Evolutionary conservation across 1,140 invertebrate species (phyloP), one percentile per base, ranked within the genome.

Genomic region (Drosophila chauvacae): DNA sequence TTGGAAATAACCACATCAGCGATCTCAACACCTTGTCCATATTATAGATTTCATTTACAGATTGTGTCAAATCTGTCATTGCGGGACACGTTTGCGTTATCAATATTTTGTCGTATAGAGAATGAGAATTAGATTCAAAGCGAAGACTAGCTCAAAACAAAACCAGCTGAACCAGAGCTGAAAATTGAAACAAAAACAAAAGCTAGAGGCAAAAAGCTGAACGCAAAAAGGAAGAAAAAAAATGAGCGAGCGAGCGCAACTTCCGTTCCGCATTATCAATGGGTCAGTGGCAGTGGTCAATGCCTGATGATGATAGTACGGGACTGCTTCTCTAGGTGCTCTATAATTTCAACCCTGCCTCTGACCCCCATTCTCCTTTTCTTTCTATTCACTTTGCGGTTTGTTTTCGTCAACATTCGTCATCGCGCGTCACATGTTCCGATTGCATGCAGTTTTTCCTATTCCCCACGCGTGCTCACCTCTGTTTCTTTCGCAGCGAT

Each of bases 251-350:
- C 42, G 42, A 45, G 51, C 62, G 56, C 47, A 76, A 76, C 83
- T 86, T 86, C 83, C 83, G 83, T 60, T 86, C 42, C 70, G 83
- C 79, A 81, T 85, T 85, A 85, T 83, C 81, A 83, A 77, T 86
- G 63, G 83, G 82, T 86, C 82, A 84, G 75, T 78, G 58, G 74
- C 75, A 78, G 74, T 78, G 74, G 74, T 78, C 75, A 78, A 70
- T 70, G 64, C 44, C 45, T 77, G 73, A 13, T 71, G 33, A 20
- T 44, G 51, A 20, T 23, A 26, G 39, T 57, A 23, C 30, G 28
- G 20, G 39, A 16, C 26, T 47, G 35, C 35, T 37, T 13, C 35
- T 37, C 35, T 37, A 56, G 63, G 65, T 58, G 51, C 72, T 47
- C 58, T 60, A 63, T 78, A 28, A 35, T 72, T 44, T 48, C 41